These are phyloP conservation scores for Lerista edwardsae DNA, from an alignment of 2,797 vertebrate genomes.

Conservation along the genomic window DNA sequence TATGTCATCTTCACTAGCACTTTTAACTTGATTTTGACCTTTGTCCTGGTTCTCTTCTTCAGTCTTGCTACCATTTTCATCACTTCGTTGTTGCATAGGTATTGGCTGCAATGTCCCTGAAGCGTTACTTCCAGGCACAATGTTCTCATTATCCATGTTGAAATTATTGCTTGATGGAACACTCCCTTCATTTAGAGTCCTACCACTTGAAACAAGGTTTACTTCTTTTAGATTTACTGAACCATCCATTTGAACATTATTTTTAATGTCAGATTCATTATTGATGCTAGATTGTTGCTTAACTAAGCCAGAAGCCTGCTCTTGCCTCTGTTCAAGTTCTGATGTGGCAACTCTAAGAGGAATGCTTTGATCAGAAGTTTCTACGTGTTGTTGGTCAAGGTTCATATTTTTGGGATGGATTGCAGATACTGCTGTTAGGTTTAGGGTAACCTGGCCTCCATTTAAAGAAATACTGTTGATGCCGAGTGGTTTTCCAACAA, in stretches of 20 bases:
- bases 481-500: slow-evolving; percentile 82
- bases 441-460: slow-evolving; percentile 84
- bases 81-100: slow-evolving; percentile 67
- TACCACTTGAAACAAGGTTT: slow-evolving; percentile 82
- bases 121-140: slow-evolving; percentile 64
- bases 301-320: slow-evolving; percentile 68
- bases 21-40: slow-evolving; percentile 84
- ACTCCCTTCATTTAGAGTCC: slow-evolving; percentile 79
- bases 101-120: slow-evolving; percentile 71
- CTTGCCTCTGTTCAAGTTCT: slow-evolving; percentile 72
- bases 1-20: slow-evolving; percentile 81
- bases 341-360: slow-evolving; percentile 72
- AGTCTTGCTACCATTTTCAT: slow-evolving; percentile 76
- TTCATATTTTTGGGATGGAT: slow-evolving; percentile 76
- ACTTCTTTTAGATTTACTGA: slow-evolving; percentile 77
- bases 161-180: slow-evolving; percentile 81
- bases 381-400: slow-evolving; percentile 78
- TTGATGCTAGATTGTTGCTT: slow-evolving; percentile 74
- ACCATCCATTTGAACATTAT: slow-evolving; percentile 73
- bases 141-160: slow-evolving; percentile 77
- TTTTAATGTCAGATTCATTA: slow-evolving; percentile 78
- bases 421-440: slow-evolving; percentile 79
- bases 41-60: slow-evolving; percentile 83
- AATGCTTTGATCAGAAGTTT: slow-evolving; percentile 75
- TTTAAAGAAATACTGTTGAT: slow-evolving; percentile 87